Evolutionary conservation across 2,888 invertebrate species (phyloP).

Genomic region (Chloroclysta siterata): DNA sequence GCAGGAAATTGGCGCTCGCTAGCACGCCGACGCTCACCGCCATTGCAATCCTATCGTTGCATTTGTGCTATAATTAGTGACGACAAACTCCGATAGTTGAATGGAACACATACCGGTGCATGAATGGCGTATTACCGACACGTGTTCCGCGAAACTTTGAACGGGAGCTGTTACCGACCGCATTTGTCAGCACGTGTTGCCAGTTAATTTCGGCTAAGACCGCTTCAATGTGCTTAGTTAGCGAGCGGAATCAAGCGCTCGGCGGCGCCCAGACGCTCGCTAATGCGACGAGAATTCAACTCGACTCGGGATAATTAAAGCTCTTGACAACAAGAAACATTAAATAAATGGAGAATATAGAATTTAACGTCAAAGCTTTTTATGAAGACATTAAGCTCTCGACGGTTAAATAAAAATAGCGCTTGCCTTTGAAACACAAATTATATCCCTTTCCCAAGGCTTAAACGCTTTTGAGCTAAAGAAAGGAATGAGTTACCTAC

Average conservation of each 20-base stretch:
- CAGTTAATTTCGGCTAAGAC: constrained; percentile 35
- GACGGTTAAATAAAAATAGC: constrained; percentile 38
- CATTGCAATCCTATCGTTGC: constrained; percentile 53
- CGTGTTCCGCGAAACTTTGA: constrained; percentile 37
- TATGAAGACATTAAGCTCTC: constrained; percentile 34
- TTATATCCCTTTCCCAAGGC: constrained; percentile 43
- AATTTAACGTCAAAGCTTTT: constrained; percentile 34
- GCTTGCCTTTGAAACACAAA: constrained; percentile 45
- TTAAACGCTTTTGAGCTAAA: constrained; percentile 43
- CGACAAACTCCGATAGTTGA: constrained; percentile 48
- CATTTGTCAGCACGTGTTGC: constrained; percentile 40
- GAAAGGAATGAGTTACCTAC: constrained; percentile 37
- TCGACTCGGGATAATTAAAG: constrained; percentile 34
- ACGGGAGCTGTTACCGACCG: constrained; percentile 31
- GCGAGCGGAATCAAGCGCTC: constrained; percentile 38
- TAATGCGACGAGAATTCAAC: constrained; percentile 27
- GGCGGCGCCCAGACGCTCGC: constrained; percentile 27
- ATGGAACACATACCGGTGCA: constrained; percentile 34
- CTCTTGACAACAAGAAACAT: constrained; percentile 36
- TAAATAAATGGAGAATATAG: constrained; percentile 37
- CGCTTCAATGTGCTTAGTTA: constrained; percentile 39
- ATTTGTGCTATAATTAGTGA: constrained; percentile 61
- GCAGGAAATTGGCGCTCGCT: constrained; percentile 66
- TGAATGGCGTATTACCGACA: constrained; percentile 46
- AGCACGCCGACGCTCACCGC: constrained; percentile 43